These are phyloP conservation scores for Diplodus puntazzo DNA, from an alignment of 2,797 vertebrate species.

Conservation along the genomic window DNA sequence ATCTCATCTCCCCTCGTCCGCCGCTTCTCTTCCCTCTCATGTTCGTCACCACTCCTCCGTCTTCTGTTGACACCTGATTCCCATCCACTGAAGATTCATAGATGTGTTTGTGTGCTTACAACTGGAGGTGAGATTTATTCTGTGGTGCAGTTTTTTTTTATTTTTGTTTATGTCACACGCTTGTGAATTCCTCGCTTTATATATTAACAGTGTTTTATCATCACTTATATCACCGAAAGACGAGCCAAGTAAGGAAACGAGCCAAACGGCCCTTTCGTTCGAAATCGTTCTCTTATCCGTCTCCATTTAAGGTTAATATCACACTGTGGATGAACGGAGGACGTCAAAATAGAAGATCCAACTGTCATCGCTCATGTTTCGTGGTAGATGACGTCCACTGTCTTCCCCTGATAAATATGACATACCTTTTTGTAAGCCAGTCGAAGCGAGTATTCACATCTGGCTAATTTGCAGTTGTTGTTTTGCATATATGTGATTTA, in stretches of 20 bases:
- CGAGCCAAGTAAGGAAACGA: not conserved
- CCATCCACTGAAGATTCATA: not conserved
- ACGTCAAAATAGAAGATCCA: no score
- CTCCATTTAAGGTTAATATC: not conserved
- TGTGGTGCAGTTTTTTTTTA: no score
- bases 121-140: constrained; percentile 3
- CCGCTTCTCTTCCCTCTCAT: constrained; percentile 4
- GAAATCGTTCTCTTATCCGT: not conserved
- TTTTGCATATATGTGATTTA: no score
- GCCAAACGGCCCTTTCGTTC: not conserved
- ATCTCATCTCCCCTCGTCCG: constrained; percentile 25
- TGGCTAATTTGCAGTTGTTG: no score
- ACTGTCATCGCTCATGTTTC: no score
- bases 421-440: no score
- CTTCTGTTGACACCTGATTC: not conserved
- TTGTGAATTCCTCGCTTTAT: constrained; percentile 15
- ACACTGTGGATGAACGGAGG: no score
- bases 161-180: not conserved
- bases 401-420: no score
- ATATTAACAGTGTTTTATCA: constrained; percentile 49
- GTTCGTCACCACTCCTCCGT: not conserved
- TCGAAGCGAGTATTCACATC: no score
- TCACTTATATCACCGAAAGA: not conserved
- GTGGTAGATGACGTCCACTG: no score
- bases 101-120: not conserved